Percentiles rank a stretch among this genome's conserved stretches.
phyloP scores from a whole-genome alignment of 64 coral and sea anemone genomes.

The Anthopleura sola region DNA sequence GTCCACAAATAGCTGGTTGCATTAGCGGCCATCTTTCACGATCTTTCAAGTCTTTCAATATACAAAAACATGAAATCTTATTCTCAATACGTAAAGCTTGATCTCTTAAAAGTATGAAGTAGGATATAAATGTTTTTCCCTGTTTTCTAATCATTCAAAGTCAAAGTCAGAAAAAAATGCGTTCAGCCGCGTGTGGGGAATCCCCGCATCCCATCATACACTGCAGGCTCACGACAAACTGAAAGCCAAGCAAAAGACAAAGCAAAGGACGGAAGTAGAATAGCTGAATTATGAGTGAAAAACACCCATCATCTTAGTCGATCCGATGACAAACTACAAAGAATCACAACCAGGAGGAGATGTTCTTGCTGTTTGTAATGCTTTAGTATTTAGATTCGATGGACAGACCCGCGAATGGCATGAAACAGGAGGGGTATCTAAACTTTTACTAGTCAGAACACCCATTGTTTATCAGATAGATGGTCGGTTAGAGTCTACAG shows the following conservation, averaged over 20 bases:
- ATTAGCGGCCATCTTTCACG: too few species aligned
- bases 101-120: too few species aligned
- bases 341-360: background rate
- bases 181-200: background rate
- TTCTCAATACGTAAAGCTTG: too few species aligned
- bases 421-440: background rate
- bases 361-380: background rate
- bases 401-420: background rate
- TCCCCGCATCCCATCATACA: background rate
- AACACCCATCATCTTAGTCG: background rate
- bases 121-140: too few species aligned
- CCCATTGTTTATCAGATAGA: background rate
- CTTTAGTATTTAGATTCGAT: background rate
- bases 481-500: background rate
- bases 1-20: too few species aligned
- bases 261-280: background rate
- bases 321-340: background rate
- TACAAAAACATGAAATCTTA: too few species aligned
- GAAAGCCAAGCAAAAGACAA: background rate
- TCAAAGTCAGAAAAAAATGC: too few species aligned
- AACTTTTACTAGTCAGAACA: background rate
- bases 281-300: background rate
- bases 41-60: too few species aligned
- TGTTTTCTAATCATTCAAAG: too few species aligned
- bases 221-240: background rate